Evolutionary conservation across 2,113 vertebrate genomes (phyloP).

Genomic region (Archilochus colubris): DNA sequence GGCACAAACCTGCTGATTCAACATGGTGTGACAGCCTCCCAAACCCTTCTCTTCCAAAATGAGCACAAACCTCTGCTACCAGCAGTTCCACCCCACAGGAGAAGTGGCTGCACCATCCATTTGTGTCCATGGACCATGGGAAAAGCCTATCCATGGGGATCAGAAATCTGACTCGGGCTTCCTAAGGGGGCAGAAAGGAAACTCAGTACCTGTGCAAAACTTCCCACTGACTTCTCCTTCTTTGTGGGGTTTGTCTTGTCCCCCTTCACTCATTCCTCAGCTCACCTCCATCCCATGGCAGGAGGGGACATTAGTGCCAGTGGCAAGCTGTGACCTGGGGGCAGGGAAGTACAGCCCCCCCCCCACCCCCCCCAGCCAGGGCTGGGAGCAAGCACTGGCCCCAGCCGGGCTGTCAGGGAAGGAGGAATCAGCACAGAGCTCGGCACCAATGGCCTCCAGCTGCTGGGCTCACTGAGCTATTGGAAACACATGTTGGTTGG

Average conservation of each 20-base stretch:
- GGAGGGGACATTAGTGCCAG: rapidly evolving
- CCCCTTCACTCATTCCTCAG: neutral
- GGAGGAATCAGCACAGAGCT: neutral
- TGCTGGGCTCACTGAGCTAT: neutral
- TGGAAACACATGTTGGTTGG: constrained; percentile 69
- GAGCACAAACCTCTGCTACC: neutral
- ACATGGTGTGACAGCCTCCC: neutral
- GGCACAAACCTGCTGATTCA: neutral
- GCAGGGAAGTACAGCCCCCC: neutral
- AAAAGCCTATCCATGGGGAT: rapidly evolving
- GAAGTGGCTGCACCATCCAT: no score
- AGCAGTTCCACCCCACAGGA: neutral
- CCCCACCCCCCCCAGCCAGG: neutral
- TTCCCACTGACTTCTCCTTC: neutral
- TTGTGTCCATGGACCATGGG: rapidly evolving
- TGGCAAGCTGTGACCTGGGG: neutral
- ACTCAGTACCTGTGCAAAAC: neutral
- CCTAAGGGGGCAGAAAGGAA: neutral
- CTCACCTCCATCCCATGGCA: neutral
- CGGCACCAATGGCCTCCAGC: constrained; percentile 36
- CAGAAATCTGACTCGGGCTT: neutral
- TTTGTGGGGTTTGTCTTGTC: neutral
- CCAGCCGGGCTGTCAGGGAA: neutral
- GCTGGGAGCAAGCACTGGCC: neutral
- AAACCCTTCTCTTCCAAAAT: neutral